phyloP scores from a whole-genome alignment of 2,888 invertebrate species.

The Tineola bisselliella region DNA sequence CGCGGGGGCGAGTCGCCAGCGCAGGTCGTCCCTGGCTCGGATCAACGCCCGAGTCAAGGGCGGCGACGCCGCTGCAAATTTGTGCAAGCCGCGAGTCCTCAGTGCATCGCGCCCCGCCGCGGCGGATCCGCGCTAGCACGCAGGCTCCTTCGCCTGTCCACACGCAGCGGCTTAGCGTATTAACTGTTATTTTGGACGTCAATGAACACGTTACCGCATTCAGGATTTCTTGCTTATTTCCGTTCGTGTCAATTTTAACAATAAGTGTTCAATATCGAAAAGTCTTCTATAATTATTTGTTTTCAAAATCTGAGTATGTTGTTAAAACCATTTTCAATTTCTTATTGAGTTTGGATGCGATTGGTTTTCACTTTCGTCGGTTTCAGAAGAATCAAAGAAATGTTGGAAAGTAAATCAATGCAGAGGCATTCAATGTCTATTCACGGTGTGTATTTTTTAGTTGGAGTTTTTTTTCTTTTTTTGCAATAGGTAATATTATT shows the following conservation, averaged over 20 bases:
- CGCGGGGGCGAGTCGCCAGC: constrained; percentile 47
- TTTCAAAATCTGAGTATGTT: background rate
- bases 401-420: constrained; percentile 21
- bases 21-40: constrained; percentile 58
- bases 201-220: constrained; percentile 62
- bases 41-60: constrained; percentile 69
- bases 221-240: constrained; percentile 15
- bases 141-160: constrained; percentile 31
- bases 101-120: constrained; percentile 67
- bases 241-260: background rate
- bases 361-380: background rate
- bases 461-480: too few species aligned
- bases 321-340: background rate
- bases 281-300: background rate
- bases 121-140: constrained; percentile 61
- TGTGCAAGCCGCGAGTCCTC: constrained; percentile 63
- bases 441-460: constrained; percentile 31
- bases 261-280: background rate
- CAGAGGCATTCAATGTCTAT: constrained; percentile 55
- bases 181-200: constrained; percentile 64
- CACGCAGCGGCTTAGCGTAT: constrained; percentile 47
- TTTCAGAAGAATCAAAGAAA: background rate
- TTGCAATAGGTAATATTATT: too few species aligned
- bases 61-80: constrained; percentile 67
- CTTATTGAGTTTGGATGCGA: constrained; percentile 26